A percentile compares a stretch with the other conserved stretches of the same genome.
Evolutionary conservation across 2,797 vertebrate species (phyloP).

Genomic region (Cynopterus sphinx): DNA sequence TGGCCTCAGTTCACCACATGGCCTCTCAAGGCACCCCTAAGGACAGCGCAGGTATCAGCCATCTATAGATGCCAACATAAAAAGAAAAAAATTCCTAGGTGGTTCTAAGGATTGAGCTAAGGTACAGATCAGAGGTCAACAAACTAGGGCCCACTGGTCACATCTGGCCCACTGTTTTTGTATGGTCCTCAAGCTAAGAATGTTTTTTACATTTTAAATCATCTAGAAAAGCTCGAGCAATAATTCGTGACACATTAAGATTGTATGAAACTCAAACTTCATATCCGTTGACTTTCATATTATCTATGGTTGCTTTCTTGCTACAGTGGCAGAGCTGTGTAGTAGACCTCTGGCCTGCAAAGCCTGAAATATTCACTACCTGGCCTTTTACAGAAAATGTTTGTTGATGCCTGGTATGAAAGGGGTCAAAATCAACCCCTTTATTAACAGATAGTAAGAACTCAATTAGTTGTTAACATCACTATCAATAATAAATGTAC

Average conservation of each 20-base stretch:
- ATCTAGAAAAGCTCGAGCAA: background rate
- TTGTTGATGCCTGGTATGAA: background rate
- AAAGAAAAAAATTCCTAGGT: background rate
- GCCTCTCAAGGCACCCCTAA: no score
- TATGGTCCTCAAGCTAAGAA: background rate
- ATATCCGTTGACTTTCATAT: background rate
- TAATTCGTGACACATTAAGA: background rate
- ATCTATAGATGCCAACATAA: background rate
- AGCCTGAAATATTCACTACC: background rate
- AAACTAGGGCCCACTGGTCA: background rate
- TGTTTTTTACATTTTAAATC: background rate
- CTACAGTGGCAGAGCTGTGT: background rate
- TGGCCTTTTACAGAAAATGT: background rate
- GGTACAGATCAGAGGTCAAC: background rate
- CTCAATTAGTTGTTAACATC: background rate
- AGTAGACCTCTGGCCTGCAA: background rate
- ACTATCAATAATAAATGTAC: background rate
- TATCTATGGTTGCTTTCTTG: background rate
- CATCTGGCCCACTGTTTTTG: background rate
- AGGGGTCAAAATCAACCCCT: background rate
- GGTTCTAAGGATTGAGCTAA: background rate
- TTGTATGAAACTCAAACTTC: background rate
- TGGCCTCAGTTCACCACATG: no score
- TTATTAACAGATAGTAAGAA: background rate
- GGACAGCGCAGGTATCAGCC: no score